Conservation (phyloP, 1,140 invertebrate genomes). For the Caerostris extrusa region DNA sequence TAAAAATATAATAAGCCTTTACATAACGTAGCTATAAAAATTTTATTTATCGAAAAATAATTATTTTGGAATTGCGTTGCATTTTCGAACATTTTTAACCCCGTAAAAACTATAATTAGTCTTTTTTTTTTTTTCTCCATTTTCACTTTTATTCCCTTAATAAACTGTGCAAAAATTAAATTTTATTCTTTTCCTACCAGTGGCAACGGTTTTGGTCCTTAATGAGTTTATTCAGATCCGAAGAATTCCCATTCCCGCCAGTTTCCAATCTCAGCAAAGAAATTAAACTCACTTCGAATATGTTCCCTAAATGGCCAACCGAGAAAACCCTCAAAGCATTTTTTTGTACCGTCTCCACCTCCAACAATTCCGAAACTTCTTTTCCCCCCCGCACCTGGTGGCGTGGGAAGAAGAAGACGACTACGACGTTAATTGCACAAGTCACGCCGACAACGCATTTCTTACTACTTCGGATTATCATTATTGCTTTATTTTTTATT, state of each 20-base stretch:
- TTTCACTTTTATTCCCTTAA: too few species aligned
- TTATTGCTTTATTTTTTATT: slow-evolving; percentile 62
- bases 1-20: too few species aligned
- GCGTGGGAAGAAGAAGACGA: slow-evolving; percentile 77
- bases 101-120: too few species aligned
- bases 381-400: slow-evolving; percentile 42
- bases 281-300: slow-evolving; percentile 24
- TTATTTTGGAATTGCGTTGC: too few species aligned
- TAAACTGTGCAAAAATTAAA: too few species aligned
- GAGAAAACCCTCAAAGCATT: slow-evolving; percentile 64
- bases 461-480: slow-evolving; percentile 77
- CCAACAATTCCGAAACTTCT: slow-evolving; percentile 64
- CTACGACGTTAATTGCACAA: slow-evolving; percentile 76
- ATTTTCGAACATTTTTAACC: too few species aligned
- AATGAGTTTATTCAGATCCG: background rate
- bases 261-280: background rate
- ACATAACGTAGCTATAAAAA: too few species aligned
- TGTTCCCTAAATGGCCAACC: slow-evolving; percentile 22
- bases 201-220: too few species aligned
- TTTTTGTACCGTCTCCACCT: slow-evolving; percentile 73
- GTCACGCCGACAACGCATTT: slow-evolving; percentile 76
- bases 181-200: too few species aligned
- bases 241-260: background rate
- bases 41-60: too few species aligned
- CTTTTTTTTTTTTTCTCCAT: too few species aligned